phyloP scores from a whole-genome alignment of 2,113 vertebrate species.

The Syrmaticus mikado region DNA sequence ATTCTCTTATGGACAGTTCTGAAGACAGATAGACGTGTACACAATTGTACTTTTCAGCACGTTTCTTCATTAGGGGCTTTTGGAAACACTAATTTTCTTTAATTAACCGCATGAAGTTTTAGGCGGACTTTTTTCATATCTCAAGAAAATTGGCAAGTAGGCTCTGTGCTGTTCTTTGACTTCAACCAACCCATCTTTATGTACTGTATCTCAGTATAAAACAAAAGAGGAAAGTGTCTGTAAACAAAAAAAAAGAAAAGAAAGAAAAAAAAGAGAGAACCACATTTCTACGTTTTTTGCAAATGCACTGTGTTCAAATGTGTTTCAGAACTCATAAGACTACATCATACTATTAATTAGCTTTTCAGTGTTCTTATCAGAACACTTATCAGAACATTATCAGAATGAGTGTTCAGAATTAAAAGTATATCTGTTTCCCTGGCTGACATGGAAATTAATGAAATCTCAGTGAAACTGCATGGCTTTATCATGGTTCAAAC shows the following conservation, averaged over 20 bases:
- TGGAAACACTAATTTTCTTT: not conserved
- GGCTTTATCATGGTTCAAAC: not conserved
- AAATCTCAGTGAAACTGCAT: not conserved
- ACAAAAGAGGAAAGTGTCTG: not conserved
- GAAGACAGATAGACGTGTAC: not conserved
- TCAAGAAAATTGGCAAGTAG: not conserved
- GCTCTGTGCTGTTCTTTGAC: not conserved
- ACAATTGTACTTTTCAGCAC: not conserved
- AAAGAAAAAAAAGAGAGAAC: not conserved
- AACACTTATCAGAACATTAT: not conserved
- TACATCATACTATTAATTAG: not conserved
- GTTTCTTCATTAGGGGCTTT: not conserved
- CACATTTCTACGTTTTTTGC: not conserved
- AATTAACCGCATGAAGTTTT: not conserved
- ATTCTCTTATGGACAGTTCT: constrained; percentile 19
- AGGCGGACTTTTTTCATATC: not conserved
- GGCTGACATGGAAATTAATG: not conserved
- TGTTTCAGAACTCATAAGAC: not conserved
- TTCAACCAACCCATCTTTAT: not conserved
- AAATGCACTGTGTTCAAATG: not conserved
- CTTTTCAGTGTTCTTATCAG: not conserved
- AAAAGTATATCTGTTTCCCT: not conserved
- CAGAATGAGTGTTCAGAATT: not conserved
- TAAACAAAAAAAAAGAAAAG: not conserved
- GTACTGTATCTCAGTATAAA: not conserved